Evolutionary conservation across 2,797 vertebrate genomes (phyloP).

Genomic region (Octomys mimax): DNA sequence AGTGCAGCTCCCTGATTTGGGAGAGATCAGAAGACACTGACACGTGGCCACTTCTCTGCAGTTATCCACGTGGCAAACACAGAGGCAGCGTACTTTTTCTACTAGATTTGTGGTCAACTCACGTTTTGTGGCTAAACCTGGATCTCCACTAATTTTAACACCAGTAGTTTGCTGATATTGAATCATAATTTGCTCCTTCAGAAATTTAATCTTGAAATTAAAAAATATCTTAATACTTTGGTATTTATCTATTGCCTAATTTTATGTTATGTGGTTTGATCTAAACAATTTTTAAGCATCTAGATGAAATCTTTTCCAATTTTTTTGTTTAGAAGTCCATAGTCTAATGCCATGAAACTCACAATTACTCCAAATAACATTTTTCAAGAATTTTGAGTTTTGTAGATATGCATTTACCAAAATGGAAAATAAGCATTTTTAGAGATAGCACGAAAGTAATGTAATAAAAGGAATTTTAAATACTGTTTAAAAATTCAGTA

Average conservation of each 20-base stretch:
- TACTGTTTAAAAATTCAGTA: background rate
- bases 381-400: constrained; percentile 41
- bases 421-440: background rate
- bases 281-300: constrained; percentile 1
- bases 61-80: background rate
- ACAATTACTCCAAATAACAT: background rate
- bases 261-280: background rate
- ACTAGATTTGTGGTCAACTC: background rate
- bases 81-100: background rate
- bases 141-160: background rate
- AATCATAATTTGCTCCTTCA: background rate
- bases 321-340: background rate
- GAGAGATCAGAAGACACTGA: background rate
- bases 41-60: background rate
- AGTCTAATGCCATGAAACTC: background rate
- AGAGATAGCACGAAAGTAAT: background rate
- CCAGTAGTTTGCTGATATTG: background rate
- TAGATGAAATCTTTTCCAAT: background rate
- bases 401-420: background rate
- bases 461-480: background rate
- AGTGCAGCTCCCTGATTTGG: background rate
- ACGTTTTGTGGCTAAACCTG: background rate
- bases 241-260: background rate
- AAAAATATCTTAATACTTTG: background rate
- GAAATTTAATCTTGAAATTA: constrained; percentile 18